Base-by-base conservation (phyloP, 2,797 vertebrate species). In the Sebastes iracundus region DNA sequence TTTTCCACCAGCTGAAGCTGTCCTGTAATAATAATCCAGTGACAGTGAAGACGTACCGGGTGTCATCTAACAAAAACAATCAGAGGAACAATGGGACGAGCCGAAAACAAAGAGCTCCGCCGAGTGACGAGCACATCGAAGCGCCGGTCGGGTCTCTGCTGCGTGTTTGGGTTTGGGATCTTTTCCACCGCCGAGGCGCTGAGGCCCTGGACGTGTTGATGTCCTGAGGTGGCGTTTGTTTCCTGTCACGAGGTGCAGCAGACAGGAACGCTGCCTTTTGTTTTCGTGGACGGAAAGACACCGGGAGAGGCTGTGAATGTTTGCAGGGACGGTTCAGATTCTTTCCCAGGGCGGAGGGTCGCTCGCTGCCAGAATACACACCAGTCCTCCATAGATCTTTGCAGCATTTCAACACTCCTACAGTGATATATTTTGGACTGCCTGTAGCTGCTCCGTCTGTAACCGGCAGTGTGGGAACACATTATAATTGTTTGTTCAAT, bases 401-500 rank as follows among this genome's bases (percentile, higher is more conserved):
- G 70, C 66, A 32, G 82, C 70, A 22, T 89, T 90, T 93, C 92
- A 88, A 83, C 84, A 67, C 84, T 83, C 72, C 64, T 64, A 14
- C 68, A 16, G 64, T 80, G 80, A 83, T 62, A 20, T 71, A 46
- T 75, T 68, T 74, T 66, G 62, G 66, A 82, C 81, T 42, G 80
- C 63, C 77, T 22, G 79, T 25, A 69, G 79, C 85, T 63, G 35
- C 80, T 68, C 71, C 25, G 59, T 69, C 63, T 89, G 59, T 75
- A 68, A 77, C 53, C 60, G 10, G 49, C 81, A 38, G 80, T 72
- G 84, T 82, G 90, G 87, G 87, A 94, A 88, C 80, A 88, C 84
- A 69, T 90, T 88, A 67, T 93, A 93, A 95, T 93, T 92, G 92
- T 95, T 95, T 94, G 93, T 91, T 94, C 93, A 94, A 93, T 95